Evolutionary conservation across 2,113 vertebrate genomes (phyloP).

Genomic region (Marmota monax): DNA sequence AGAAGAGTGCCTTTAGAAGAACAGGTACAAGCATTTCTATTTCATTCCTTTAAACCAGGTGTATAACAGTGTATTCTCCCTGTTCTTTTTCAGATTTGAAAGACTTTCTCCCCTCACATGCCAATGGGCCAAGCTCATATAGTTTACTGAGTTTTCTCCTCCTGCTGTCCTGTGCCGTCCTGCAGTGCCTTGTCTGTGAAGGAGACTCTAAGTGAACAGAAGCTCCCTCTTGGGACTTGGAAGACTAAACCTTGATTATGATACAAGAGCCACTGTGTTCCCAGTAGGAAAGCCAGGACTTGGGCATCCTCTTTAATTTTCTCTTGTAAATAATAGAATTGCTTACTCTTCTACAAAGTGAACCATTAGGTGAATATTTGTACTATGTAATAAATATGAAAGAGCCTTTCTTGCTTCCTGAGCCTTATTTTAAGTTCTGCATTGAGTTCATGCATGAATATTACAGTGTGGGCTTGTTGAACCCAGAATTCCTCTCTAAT

Average conservation of each 20-base stretch:
- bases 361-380: neutral
- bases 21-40: neutral
- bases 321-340: neutral
- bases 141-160: neutral
- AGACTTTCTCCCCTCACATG: neutral
- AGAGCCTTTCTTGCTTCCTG: neutral
- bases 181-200: neutral
- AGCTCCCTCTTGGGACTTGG: too few relatives aligned
- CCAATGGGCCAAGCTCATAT: fast-evolving
- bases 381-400: constrained; percentile 53
- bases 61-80: neutral
- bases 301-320: neutral
- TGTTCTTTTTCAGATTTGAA: constrained; percentile 54
- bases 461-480: neutral
- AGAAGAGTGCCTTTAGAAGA: neutral
- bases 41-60: neutral
- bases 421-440: neutral
- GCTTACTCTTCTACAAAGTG: neutral
- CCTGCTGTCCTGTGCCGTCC: constrained; percentile 42
- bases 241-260: too few relatives aligned
- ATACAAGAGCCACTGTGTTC: too few relatives aligned
- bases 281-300: neutral
- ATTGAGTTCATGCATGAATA: neutral
- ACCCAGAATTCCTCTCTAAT: neutral
- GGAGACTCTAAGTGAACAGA: neutral